A percentile compares a stretch with the other conserved stretches of the same genome.
phyloP scores from a whole-genome alignment of 35 echinoderm and acorn worm species.

The Amphiura filiformis region DNA sequence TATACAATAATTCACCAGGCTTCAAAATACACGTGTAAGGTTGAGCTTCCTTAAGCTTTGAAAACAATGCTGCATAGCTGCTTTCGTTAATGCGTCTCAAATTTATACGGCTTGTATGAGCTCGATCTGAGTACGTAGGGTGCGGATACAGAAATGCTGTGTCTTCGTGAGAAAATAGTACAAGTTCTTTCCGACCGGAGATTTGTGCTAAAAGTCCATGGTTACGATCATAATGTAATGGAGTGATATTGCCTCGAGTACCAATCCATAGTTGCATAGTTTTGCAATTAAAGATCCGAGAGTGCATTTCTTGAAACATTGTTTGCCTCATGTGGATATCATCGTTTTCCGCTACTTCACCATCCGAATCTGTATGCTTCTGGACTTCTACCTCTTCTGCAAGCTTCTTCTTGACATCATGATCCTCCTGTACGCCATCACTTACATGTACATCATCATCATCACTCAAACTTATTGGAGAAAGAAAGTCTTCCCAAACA shows the following conservation, averaged over 20 bases:
- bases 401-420: neutral
- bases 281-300: constrained; percentile 3
- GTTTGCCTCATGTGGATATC: neutral
- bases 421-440: neutral
- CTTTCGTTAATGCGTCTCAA: neutral
- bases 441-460: neutral
- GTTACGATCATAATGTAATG: constrained; percentile 49
- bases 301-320: neutral
- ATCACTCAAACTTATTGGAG: neutral
- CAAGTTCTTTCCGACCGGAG: constrained; percentile 38
- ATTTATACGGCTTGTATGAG: constrained; percentile 43
- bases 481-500: no score
- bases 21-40: constrained; percentile 30
- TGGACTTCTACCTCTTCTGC: neutral
- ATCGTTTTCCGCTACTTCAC: no score
- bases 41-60: constrained; percentile 25
- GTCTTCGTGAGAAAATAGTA: constrained; percentile 47
- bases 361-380: neutral
- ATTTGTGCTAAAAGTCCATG: constrained; percentile 42
- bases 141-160: constrained; percentile 40
- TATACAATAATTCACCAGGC: constrained; percentile 41
- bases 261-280: constrained; percentile 58
- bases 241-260: constrained; percentile 43
- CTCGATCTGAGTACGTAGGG: constrained; percentile 14
- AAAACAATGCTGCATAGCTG: neutral